Conservation (phyloP, 1,140 invertebrate species). For the Hypsibius dujardini region DNA sequence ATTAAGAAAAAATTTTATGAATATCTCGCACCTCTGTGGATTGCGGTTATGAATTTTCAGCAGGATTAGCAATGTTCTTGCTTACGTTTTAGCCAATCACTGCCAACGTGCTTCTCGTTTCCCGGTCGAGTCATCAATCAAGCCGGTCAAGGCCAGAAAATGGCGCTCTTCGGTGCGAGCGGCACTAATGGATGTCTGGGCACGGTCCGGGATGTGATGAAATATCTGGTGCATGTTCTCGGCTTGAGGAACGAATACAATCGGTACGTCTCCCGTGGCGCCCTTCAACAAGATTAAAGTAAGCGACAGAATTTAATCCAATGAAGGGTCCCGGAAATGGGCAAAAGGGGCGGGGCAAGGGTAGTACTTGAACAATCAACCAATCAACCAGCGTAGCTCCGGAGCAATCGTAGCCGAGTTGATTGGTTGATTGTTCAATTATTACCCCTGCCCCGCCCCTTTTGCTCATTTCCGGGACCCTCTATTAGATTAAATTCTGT, state of each 20-base stretch:
- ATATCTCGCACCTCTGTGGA: too few species aligned
- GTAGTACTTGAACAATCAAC: too few species aligned
- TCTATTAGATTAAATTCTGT: too few species aligned
- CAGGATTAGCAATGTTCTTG: not conserved
- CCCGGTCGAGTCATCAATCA: not conserved
- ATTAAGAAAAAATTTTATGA: too few species aligned
- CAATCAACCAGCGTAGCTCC: too few species aligned
- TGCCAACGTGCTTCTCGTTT: constrained; percentile 5
- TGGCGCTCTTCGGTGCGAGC: not conserved
- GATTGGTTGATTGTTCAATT: too few species aligned
- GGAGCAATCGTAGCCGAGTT: too few species aligned
- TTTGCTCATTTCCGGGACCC: too few species aligned
- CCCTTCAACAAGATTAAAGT: not conserved
- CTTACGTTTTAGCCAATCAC: not conserved
- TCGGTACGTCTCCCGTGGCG: not conserved
- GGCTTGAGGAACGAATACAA: not conserved
- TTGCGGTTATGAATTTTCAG: too few species aligned
- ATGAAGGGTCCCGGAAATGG: too few species aligned
- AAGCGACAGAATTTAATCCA: not conserved
- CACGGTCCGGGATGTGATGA: not conserved
- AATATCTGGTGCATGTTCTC: constrained; percentile 5
- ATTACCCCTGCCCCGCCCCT: too few species aligned
- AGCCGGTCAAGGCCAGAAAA: not conserved
- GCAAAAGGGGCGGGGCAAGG: too few species aligned
- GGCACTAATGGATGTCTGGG: not conserved